Percentiles rank a stretch among this genome's conserved stretches.
phyloP scores from a whole-genome alignment of 2,888 invertebrate genomes.

The Leptinotarsa juncta region DNA sequence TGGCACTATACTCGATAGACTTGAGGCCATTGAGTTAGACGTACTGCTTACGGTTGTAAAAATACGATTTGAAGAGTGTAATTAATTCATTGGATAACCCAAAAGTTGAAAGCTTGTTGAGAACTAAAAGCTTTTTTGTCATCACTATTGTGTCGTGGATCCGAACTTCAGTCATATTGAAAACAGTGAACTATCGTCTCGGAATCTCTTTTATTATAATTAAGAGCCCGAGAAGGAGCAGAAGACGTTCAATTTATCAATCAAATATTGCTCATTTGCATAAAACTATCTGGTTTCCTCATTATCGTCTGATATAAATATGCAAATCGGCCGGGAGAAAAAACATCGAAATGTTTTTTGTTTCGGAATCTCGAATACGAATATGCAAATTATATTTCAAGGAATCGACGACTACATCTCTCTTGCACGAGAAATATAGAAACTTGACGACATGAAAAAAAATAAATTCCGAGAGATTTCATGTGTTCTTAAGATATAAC shows the following conservation, averaged over 20 bases:
- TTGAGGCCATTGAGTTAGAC: too few relatives aligned
- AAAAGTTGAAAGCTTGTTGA: too few relatives aligned
- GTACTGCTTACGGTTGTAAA: too few relatives aligned
- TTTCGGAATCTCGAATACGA: slow-evolving; percentile 36
- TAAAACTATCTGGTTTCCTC: slow-evolving; percentile 36
- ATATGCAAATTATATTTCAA: slow-evolving; percentile 36
- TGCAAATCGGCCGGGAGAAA: slow-evolving; percentile 31
- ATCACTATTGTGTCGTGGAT: background rate
- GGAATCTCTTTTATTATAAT: slow-evolving; percentile 9
- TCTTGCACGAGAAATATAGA: slow-evolving; percentile 21
- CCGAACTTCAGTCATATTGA: background rate
- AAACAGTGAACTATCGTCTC: slow-evolving; percentile 4
- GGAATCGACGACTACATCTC: slow-evolving; percentile 20
- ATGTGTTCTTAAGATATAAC: slow-evolving; percentile 35
- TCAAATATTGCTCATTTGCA: slow-evolving; percentile 36
- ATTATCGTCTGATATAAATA: slow-evolving; percentile 40
- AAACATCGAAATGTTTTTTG: slow-evolving; percentile 39
- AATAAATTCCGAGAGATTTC: slow-evolving; percentile 36
- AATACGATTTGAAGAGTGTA: too few relatives aligned
- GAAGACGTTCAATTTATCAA: slow-evolving; percentile 32
- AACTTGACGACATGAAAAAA: slow-evolving; percentile 26
- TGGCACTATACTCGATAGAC: too few relatives aligned
- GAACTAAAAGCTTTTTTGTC: too few relatives aligned
- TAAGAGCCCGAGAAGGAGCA: slow-evolving; percentile 4
- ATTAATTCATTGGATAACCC: too few relatives aligned